Base-by-base conservation (phyloP, 2,888 invertebrate species). In the Eilema depressum region DNA sequence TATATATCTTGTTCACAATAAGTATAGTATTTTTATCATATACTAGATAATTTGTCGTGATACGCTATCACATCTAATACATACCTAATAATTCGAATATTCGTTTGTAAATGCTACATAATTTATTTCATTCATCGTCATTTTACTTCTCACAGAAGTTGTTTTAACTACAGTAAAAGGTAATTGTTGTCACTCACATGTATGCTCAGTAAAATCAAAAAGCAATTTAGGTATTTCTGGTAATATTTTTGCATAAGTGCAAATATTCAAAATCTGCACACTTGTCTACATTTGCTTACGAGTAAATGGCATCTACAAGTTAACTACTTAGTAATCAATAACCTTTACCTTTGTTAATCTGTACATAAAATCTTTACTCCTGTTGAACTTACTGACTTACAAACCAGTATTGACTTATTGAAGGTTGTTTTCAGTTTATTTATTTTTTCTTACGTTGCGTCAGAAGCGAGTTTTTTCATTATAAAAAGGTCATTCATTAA, bases 341-440 rank as follows among this genome's bases (percentile, higher is more conserved):
- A 47, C n/a, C 2, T 53, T n/a, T 53, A 53, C 71, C 33, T 23
- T 62, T 65, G 64, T 26, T 70, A 61, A 71, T 70, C 66, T 37
- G n/a, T 63, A 57, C 10, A 53, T 67, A 66, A 37, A 41, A 53
- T 64, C 23, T 68, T 10, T 37, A 28, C 26, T 66, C 59, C 69
- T 71, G 64, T n/a, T 69, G 20, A 80, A 69, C 66, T 71, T 66
- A 65, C 56, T 47, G 26, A 61, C 64, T 69, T 65, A 78, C n/a
- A 66, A n/a, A 83, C 79, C 74, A 62, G 81, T 76, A 72, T 75
- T 71, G 60, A 53, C 67, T 61, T 17, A 60, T 63, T 64, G 64
- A 76, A 76, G 68, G 66, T 66, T 71, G 69, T 67, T 71, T 71
- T 66, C 73, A 61, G 62, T 73, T 71, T 47, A 70, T 73, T 74